Percentiles rank a stretch among this genome's conserved stretches.
These are phyloP conservation scores for Apoda limacodes DNA, from an alignment of 2,888 invertebrate genomes.

Conservation along the genomic window DNA sequence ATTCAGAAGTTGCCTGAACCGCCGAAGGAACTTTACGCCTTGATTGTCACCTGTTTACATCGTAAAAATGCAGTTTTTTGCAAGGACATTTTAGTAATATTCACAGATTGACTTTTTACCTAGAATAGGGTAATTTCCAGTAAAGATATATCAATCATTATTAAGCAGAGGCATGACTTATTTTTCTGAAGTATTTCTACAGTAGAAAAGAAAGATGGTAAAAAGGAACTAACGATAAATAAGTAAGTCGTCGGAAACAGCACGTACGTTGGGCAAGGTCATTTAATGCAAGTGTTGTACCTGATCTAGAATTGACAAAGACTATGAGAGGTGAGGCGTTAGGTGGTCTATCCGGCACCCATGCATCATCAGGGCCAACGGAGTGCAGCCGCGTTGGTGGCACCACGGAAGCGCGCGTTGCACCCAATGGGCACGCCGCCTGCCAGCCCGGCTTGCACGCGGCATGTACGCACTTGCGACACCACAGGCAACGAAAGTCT, in stretches of 20 bases:
- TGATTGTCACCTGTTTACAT: constrained; percentile 95
- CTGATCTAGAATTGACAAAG: constrained; percentile 97
- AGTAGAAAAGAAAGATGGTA: too few species aligned
- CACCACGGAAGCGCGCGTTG: constrained; percentile 90
- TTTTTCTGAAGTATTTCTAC: too few species aligned
- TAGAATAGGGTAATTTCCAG: too few species aligned
- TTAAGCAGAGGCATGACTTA: too few species aligned
- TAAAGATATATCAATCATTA: too few species aligned
- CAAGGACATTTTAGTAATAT: constrained; percentile 4
- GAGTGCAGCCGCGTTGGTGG: constrained; percentile 94
- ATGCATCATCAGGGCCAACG: constrained; percentile 90
- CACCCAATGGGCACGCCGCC: constrained; percentile 87
- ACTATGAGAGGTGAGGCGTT: constrained; percentile 91
- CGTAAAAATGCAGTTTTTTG: constrained; percentile 1
- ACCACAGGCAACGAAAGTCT: constrained; percentile 98
- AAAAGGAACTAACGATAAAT: too few species aligned
- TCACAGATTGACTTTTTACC: too few species aligned
- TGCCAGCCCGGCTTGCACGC: constrained; percentile 86
- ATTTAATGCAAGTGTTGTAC: constrained; percentile 35
- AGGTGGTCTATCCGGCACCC: constrained; percentile 87
- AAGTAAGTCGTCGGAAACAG: too few species aligned
- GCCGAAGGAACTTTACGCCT: constrained; percentile 93
- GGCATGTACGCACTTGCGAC: constrained; percentile 91
- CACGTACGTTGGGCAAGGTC: too few species aligned
- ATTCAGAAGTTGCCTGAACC: constrained; percentile 95